Evolutionary conservation across 2,888 invertebrate species (phyloP).

Genomic region (Apocheima hispidaria): DNA sequence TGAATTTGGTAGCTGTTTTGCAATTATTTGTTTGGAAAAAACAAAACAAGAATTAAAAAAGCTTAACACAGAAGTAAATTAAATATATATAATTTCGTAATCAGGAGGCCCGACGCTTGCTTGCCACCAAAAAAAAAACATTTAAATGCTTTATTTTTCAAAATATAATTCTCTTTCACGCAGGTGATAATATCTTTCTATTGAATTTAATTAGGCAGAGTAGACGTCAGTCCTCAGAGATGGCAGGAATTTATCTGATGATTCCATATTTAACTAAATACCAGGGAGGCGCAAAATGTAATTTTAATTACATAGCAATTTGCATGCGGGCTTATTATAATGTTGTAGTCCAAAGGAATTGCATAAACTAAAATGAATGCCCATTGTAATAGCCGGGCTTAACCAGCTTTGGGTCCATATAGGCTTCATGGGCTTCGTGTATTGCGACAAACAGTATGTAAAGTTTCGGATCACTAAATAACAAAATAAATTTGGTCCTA

Average conservation of each 20-base stretch:
- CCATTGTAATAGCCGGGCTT: conserved; percentile 38
- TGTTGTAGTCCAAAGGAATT: neutral
- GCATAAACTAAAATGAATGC: conserved; percentile 33
- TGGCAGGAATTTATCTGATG: neutral
- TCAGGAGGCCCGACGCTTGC: too few species aligned
- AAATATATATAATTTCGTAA: too few species aligned
- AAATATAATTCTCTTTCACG: too few species aligned
- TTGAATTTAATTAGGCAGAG: neutral
- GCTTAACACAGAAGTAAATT: too few species aligned
- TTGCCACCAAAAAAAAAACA: too few species aligned
- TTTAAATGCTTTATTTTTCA: too few species aligned
- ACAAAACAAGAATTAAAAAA: too few species aligned
- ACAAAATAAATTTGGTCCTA: too few species aligned
- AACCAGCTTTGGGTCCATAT: conserved; percentile 33
- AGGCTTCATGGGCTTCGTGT: conserved; percentile 31
- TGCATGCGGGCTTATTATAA: conserved; percentile 6
- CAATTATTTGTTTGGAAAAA: too few species aligned
- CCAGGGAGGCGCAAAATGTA: neutral
- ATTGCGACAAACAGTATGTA: neutral
- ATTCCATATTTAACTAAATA: neutral
- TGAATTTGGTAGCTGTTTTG: too few species aligned
- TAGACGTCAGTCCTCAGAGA: neutral
- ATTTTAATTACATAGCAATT: neutral
- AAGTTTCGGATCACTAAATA: neutral
- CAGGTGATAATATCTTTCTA: too few species aligned